Evolutionary conservation across 2,113 vertebrate genomes (phyloP).

Genomic region (Dromas ardeola): DNA sequence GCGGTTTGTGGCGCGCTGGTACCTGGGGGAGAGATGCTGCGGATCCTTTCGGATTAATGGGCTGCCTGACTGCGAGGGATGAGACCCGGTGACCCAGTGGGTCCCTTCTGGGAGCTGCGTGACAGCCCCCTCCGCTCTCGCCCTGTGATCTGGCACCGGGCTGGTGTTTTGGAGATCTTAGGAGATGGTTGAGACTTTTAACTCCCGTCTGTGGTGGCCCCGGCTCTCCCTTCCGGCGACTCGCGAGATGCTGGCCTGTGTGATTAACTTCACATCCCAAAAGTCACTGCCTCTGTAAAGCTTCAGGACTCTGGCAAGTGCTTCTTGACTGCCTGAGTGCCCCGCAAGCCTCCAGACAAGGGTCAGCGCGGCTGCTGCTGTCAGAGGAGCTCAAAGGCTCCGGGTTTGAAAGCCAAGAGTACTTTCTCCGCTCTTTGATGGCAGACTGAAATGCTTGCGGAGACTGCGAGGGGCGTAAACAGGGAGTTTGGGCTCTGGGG

Average conservation of each 20-base stretch:
- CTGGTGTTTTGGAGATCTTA: neutral
- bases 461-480: neutral
- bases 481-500: neutral
- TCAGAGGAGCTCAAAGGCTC: neutral
- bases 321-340: neutral
- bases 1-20: neutral
- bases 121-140: neutral
- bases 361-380: neutral
- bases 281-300: slow-evolving; percentile 24
- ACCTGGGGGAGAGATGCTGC: fast-evolving
- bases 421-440: neutral
- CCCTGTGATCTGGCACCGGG: neutral
- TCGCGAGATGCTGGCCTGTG: neutral
- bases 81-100: neutral
- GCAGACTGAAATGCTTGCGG: neutral
- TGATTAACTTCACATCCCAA: slow-evolving; percentile 62
- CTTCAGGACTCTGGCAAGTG: neutral
- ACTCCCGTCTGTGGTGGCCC: neutral
- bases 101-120: neutral
- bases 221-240: neutral
- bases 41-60: neutral
- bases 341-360: neutral
- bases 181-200: neutral
- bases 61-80: neutral
- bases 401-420: neutral